Conservation (phyloP, 2,797 vertebrate genomes). For the Lates japonicus region DNA sequence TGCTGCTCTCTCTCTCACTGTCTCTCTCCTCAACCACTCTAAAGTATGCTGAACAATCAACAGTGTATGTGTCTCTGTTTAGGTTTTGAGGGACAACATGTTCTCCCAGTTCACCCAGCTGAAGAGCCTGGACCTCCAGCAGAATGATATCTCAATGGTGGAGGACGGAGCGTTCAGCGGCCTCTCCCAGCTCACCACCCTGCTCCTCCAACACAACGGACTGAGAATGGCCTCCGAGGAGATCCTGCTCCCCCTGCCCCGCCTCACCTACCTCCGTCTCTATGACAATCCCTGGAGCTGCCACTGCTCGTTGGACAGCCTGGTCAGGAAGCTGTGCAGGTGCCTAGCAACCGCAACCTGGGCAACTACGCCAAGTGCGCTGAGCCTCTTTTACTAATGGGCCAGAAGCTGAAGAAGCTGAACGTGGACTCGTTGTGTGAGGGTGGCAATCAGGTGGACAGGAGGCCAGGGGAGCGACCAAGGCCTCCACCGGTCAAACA, state of each 20-base stretch:
- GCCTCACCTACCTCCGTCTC: slow-evolving; percentile 92
- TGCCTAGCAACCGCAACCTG: slow-evolving; percentile 94
- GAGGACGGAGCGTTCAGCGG: slow-evolving; percentile 92
- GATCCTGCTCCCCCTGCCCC: slow-evolving; percentile 89
- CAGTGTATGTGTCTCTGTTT: slow-evolving; percentile 20
- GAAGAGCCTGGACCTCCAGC: slow-evolving; percentile 95
- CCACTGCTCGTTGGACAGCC: slow-evolving; percentile 90
- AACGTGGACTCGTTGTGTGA: slow-evolving; percentile 87
- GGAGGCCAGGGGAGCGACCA: slow-evolving; percentile 53
- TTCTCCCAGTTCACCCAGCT: slow-evolving; percentile 92
- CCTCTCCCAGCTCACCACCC: slow-evolving; percentile 91
- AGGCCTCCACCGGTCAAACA: slow-evolving; percentile 42
- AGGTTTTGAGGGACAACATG: slow-evolving; percentile 91
- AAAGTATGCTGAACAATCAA: background rate
- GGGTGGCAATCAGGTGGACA: slow-evolving; percentile 64
- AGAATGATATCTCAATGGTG: slow-evolving; percentile 93
- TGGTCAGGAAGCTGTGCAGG: slow-evolving; percentile 92
- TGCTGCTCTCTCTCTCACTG: no score
- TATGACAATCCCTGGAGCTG: slow-evolving; percentile 98
- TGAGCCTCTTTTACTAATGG: slow-evolving; percentile 85
- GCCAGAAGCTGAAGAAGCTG: slow-evolving; percentile 91
- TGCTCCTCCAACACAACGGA: slow-evolving; percentile 95
- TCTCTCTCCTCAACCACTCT: no score
- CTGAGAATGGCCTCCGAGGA: slow-evolving; percentile 91
- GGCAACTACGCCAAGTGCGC: slow-evolving; percentile 94